These are phyloP conservation scores for Archegozetes longisetosus DNA, from an alignment of 1,140 invertebrate species.

Conservation along the genomic window DNA sequence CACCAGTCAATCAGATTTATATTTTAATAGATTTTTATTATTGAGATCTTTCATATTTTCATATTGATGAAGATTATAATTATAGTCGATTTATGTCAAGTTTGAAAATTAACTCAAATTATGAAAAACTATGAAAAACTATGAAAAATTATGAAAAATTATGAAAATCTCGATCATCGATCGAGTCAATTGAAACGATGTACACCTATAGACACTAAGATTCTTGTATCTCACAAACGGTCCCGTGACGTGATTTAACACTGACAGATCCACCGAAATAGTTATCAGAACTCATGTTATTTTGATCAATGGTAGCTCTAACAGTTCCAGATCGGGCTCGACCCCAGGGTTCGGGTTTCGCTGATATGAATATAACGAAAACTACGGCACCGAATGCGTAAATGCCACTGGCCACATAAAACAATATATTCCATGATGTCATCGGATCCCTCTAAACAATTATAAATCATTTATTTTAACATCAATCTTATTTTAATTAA, in stretches of 20 bases:
- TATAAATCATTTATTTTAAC: slow-evolving; percentile 6
- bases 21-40: too few species aligned
- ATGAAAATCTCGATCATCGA: too few species aligned
- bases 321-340: not conserved
- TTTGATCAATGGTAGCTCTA: not conserved
- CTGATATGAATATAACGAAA: slow-evolving; percentile 35
- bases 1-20: too few species aligned
- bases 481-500: too few species aligned
- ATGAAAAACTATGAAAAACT: too few species aligned
- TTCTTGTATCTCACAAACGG: not conserved
- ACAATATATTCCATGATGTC: slow-evolving; percentile 56
- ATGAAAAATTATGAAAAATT: too few species aligned
- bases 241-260: not conserved
- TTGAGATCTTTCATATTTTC: too few species aligned
- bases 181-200: too few species aligned
- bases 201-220: too few species aligned
- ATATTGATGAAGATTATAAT: too few species aligned
- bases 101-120: too few species aligned
- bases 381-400: slow-evolving; percentile 48
- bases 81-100: too few species aligned
- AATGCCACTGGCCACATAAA: slow-evolving; percentile 49
- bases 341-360: slow-evolving; percentile 10
- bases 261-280: not conserved
- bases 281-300: not conserved
- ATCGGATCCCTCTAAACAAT: slow-evolving; percentile 30